Percentiles rank a stretch among this genome's conserved stretches.
Conservation (phyloP, 2,797 vertebrate genomes). For the Emys orbicularis region DNA sequence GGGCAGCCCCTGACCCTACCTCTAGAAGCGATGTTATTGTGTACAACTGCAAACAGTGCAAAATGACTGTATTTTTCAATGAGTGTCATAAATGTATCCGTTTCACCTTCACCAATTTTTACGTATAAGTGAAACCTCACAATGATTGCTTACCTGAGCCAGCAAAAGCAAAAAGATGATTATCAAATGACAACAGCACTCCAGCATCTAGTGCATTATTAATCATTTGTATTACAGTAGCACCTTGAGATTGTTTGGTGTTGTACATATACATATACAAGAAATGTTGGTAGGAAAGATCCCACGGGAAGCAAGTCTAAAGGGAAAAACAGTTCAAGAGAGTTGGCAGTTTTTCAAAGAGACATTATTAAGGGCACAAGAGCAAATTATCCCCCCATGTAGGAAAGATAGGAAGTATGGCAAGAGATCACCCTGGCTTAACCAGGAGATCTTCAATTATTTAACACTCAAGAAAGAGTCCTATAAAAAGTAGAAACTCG, state of each 20-base stretch:
- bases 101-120: not conserved
- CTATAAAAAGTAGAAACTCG: too few species aligned
- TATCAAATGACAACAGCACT: not conserved
- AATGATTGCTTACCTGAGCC: conserved; percentile 8
- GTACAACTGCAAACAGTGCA: not conserved
- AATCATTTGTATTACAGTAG: not conserved
- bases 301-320: too few species aligned
- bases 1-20: accelerated
- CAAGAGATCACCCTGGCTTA: too few species aligned
- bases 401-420: too few species aligned
- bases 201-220: not conserved
- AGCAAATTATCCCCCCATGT: too few species aligned
- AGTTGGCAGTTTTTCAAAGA: too few species aligned
- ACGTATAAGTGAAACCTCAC: not conserved
- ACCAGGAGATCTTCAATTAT: too few species aligned
- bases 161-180: not conserved
- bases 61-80: not conserved
- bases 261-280: not conserved
- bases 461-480: too few species aligned
- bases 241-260: not conserved
- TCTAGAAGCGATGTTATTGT: not conserved
- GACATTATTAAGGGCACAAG: too few species aligned
- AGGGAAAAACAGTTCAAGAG: too few species aligned
- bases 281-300: not conserved
- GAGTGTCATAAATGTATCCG: not conserved